Evolutionary conservation across 2,797 vertebrate species (phyloP).

Genomic region (Amblyraja radiata): DNA sequence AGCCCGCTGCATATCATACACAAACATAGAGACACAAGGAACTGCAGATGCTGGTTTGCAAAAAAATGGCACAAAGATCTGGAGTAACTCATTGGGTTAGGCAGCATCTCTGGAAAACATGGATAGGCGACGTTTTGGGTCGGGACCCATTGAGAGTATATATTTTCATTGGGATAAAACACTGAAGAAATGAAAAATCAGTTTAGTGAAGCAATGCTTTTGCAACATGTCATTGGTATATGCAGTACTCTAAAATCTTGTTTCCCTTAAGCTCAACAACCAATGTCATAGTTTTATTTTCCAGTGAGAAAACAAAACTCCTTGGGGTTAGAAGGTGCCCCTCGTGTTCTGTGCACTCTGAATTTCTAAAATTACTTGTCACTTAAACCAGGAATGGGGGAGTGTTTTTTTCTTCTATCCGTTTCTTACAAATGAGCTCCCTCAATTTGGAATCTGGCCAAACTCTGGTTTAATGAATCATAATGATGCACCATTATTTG

Average conservation of each 20-base stretch:
- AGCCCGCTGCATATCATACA: not conserved
- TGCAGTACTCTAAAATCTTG: not conserved
- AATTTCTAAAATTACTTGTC: constrained; percentile 2
- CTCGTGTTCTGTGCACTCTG: not conserved
- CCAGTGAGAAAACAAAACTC: not conserved
- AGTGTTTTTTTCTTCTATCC: not conserved
- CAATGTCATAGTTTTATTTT: not conserved
- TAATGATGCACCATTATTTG: constrained; percentile 29
- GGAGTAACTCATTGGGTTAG: too few species aligned
- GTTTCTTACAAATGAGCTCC: not conserved
- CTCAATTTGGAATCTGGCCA: constrained; percentile 16
- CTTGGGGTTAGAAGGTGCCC: not conserved
- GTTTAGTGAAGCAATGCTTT: not conserved
- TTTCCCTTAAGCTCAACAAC: not conserved
- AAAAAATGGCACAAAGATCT: too few species aligned
- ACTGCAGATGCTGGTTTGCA: not conserved
- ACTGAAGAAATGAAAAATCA: not conserved
- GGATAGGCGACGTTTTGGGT: too few species aligned
- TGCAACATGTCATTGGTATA: not conserved
- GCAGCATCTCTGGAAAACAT: too few species aligned
- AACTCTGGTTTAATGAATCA: constrained; percentile 22
- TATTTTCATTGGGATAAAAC: not conserved
- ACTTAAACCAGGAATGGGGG: not conserved
- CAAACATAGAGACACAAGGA: not conserved
- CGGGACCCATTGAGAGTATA: not conserved